phyloP scores from a whole-genome alignment of 2,113 vertebrate species.

The Otis tarda region DNA sequence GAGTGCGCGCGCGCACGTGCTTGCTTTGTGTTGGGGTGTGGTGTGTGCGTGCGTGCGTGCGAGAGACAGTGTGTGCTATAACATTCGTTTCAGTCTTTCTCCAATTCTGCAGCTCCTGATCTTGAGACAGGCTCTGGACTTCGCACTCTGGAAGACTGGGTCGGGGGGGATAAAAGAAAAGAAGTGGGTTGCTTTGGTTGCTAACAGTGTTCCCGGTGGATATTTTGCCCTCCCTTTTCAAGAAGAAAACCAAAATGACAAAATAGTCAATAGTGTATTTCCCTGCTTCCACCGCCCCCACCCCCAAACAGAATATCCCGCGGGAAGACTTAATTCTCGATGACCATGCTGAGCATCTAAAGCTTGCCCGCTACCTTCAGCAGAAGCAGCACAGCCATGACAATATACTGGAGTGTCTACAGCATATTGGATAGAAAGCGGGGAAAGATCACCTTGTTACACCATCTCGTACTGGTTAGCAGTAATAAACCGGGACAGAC shows the following conservation, averaged over 20 bases:
- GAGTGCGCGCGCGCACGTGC: slow-evolving; percentile 47
- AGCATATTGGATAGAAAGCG: fast-evolving
- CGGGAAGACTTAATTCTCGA: neutral
- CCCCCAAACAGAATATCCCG: neutral
- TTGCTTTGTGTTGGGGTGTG: slow-evolving; percentile 22
- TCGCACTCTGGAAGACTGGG: slow-evolving; percentile 64
- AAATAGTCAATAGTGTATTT: fast-evolving
- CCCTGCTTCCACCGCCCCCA: fast-evolving
- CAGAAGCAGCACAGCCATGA: neutral
- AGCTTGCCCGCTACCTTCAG: neutral
- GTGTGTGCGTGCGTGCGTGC: slow-evolving; percentile 19
- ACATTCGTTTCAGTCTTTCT: slow-evolving; percentile 80
- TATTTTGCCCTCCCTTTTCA: neutral
- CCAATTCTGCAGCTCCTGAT: slow-evolving; percentile 70
- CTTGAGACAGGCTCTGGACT: slow-evolving; percentile 62
- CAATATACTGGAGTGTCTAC: fast-evolving
- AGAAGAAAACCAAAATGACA: neutral
- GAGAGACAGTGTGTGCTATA: slow-evolving; percentile 76
- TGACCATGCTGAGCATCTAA: neutral
- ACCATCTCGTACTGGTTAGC: slow-evolving; percentile 99
- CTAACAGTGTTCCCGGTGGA: fast-evolving
- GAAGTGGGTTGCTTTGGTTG: neutral
- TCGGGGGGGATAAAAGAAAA: too few relatives aligned
- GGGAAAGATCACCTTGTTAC: slow-evolving; percentile 84
- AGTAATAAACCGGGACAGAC: slow-evolving; percentile 98